Evolutionary conservation across 2,888 invertebrate species (phyloP).

Genomic region (Amphipoea lucens): DNA sequence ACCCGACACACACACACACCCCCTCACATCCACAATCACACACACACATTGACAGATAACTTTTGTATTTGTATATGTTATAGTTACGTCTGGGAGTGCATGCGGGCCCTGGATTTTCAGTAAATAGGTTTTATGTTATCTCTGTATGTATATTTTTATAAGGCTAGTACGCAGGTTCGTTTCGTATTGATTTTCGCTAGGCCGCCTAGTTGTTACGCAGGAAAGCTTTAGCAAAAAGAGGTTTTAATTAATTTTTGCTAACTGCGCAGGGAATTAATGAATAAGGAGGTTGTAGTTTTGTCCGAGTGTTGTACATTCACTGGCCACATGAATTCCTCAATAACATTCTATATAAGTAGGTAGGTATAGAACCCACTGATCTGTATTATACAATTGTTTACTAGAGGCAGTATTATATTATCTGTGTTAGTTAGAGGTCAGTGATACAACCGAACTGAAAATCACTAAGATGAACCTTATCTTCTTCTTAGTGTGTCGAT

Average conservation of each 20-base stretch:
- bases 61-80: background rate
- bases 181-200: conserved; percentile 49
- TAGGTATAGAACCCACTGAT: too few species aligned
- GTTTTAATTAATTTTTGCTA: background rate
- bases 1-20: conserved; percentile 56
- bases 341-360: too few species aligned
- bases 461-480: too few species aligned
- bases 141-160: conserved; percentile 42
- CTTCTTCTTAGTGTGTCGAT: too few species aligned
- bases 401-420: too few species aligned
- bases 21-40: background rate
- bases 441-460: too few species aligned
- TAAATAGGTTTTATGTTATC: conserved; percentile 48
- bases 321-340: too few species aligned
- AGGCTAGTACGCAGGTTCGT: conserved; percentile 43
- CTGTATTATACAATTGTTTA: too few species aligned
- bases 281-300: background rate
- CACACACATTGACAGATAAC: background rate
- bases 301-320: background rate
- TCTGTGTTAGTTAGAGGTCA: too few species aligned
- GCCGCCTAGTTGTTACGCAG: conserved; percentile 26
- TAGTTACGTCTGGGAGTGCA: conserved; percentile 43
- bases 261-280: background rate
- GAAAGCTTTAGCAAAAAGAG: background rate
- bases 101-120: conserved; percentile 53